Evolutionary conservation across 2,888 invertebrate species (phyloP).

Genomic region (Lycaena phlaeas): DNA sequence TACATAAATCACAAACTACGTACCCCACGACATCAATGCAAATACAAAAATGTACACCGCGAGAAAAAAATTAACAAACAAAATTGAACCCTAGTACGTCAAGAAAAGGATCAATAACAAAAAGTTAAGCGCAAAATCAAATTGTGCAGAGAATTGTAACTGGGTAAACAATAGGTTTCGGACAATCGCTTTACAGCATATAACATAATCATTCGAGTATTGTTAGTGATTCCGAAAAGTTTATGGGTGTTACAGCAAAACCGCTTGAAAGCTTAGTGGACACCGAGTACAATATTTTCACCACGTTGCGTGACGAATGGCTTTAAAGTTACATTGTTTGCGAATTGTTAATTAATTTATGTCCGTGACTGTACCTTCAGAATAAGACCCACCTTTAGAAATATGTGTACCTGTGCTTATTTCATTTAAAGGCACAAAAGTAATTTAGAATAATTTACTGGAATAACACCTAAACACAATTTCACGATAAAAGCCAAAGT

Average conservation of each 20-base stretch:
- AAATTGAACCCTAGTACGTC: conserved; percentile 15
- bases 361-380: not conserved
- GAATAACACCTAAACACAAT: no score
- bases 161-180: conserved; percentile 8
- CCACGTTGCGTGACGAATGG: conserved; percentile 55
- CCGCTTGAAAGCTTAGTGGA: conserved; percentile 36
- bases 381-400: not conserved
- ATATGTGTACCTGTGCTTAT: no score
- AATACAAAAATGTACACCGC: conserved; percentile 20
- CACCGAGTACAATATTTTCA: conserved; percentile 63
- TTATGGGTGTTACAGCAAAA: conserved; percentile 44
- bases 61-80: conserved; percentile 15
- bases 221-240: conserved; percentile 44
- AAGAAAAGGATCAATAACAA: not conserved
- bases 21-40: conserved; percentile 44
- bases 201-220: conserved; percentile 23
- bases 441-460: no score
- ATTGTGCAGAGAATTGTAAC: not conserved
- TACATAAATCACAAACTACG: conserved; percentile 59
- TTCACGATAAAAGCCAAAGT: no score
- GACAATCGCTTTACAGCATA: conserved; percentile 17
- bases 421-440: no score
- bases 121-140: not conserved
- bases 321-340: conserved; percentile 27
- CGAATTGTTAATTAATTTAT: conserved; percentile 20